Percentiles rank a stretch among this genome's conserved stretches.
Conservation (phyloP, 1,140 invertebrate genomes). For the Ditylenchus dipsaci region DNA sequence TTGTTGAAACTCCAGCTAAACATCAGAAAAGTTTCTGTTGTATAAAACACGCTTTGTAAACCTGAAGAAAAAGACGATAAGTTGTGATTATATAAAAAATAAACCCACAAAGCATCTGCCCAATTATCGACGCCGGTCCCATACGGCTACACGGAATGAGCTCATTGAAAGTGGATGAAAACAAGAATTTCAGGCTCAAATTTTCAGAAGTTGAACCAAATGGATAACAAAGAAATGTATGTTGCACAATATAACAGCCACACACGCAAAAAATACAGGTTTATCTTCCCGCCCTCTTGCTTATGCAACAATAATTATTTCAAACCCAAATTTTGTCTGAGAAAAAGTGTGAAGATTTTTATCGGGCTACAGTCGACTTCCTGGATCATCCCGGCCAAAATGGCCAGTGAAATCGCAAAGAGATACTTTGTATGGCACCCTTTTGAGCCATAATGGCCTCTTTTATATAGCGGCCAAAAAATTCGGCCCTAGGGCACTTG, state of each 20-base stretch:
- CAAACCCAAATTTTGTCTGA: too few relatives aligned
- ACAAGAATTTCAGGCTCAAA: background rate
- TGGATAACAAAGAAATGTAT: background rate
- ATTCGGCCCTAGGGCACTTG: too few relatives aligned
- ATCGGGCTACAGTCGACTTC: too few relatives aligned
- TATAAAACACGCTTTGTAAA: slow-evolving; percentile 65
- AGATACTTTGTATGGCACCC: too few relatives aligned
- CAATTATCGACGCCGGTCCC: slow-evolving; percentile 83
- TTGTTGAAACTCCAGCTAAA: slow-evolving; percentile 31
- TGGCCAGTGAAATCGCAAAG: too few relatives aligned
- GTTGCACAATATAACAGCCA: background rate
- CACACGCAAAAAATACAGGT: background rate
- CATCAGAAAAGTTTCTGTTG: slow-evolving; percentile 39
- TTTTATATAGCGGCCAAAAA: too few relatives aligned
- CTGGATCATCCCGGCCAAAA: too few relatives aligned
- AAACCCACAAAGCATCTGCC: slow-evolving; percentile 80
- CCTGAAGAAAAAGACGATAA: too few relatives aligned
- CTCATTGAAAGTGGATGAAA: slow-evolving; percentile 24
- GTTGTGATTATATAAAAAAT: too few relatives aligned
- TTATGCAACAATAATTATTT: background rate
- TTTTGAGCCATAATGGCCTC: too few relatives aligned
- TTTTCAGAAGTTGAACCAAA: background rate
- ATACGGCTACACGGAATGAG: slow-evolving; percentile 45
- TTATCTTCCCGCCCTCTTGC: background rate
- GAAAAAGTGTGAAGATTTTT: too few relatives aligned